A percentile compares a stretch with the other conserved stretches of the same genome.
Conservation (phyloP, 2,888 invertebrate genomes). For the Heliconius ismenius region DNA sequence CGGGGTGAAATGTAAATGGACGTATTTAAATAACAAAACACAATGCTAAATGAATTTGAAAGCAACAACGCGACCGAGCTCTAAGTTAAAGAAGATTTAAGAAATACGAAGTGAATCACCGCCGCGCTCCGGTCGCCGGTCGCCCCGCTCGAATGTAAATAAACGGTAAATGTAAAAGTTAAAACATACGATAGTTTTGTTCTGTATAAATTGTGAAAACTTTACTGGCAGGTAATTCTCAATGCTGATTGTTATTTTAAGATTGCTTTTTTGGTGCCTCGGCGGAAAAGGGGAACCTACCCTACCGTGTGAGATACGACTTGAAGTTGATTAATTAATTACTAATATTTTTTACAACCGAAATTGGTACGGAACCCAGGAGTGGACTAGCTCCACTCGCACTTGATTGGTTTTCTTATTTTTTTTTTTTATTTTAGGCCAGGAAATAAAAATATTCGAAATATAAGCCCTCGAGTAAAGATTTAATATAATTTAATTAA, state of each 20-base stretch:
- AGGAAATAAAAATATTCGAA: not conserved
- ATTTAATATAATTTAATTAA: not conserved
- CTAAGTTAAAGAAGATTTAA: constrained; percentile 44
- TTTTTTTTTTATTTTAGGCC: not conserved
- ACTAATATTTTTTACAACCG: no score
- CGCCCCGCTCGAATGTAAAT: constrained; percentile 17
- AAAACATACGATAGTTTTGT: constrained; percentile 4
- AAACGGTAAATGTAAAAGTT: constrained; percentile 12
- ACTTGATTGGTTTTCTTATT: no score
- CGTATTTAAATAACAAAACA: constrained; percentile 46
- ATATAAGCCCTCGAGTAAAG: not conserved
- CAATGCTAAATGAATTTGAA: constrained; percentile 43
- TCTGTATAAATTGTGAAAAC: constrained; percentile 48
- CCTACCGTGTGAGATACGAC: no score
- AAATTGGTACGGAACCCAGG: no score
- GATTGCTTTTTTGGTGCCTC: not conserved
- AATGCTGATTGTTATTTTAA: not conserved
- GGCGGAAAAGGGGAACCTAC: no score
- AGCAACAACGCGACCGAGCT: constrained; percentile 42
- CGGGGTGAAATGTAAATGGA: constrained; percentile 41
- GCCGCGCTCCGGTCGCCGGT: not conserved
- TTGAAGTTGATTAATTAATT: no score
- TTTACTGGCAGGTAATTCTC: constrained; percentile 48
- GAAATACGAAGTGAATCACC: constrained; percentile 36
- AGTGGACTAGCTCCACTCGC: no score